phyloP scores from a whole-genome alignment of 2,113 vertebrate species.

The Microcebus ravelobensis region DNA sequence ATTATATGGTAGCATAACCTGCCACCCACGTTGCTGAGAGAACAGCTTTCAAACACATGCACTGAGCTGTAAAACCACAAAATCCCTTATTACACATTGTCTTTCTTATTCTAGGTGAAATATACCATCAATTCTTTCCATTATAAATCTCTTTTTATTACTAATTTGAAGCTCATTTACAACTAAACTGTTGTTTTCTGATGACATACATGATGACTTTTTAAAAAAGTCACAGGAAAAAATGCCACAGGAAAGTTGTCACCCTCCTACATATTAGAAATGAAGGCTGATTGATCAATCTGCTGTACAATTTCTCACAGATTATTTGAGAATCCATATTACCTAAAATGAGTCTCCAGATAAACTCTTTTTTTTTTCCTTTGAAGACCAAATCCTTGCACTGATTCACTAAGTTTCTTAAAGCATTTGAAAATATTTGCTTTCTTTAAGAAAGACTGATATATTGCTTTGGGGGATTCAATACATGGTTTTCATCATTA shows the following conservation, averaged over 20 bases:
- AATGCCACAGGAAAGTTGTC: constrained; percentile 60
- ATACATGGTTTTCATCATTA: constrained; percentile 53
- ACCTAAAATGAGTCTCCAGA: constrained; percentile 75
- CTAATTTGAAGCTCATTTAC: constrained; percentile 80
- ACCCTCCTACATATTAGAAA: constrained; percentile 73
- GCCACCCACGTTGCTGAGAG: constrained; percentile 99
- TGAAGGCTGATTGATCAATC: constrained; percentile 67
- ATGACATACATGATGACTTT: constrained; percentile 77
- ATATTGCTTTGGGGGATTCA: constrained; percentile 51
- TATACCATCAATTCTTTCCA: constrained; percentile 84
- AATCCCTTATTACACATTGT: constrained; percentile 96
- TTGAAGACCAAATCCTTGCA: constrained; percentile 60
- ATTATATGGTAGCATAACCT: constrained; percentile 95
- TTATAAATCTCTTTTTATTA: constrained; percentile 83
- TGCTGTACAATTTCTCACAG: constrained; percentile 42
- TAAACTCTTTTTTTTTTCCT: not conserved
- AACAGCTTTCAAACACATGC: constrained; percentile 95
- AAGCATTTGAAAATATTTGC: constrained; percentile 63
- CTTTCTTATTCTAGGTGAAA: constrained; percentile 93
- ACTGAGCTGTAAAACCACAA: constrained; percentile 97
- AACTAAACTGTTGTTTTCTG: constrained; percentile 78
- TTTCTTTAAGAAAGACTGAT: constrained; percentile 60
- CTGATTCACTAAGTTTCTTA: constrained; percentile 61
- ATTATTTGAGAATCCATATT: constrained; percentile 56
- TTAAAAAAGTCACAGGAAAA: constrained; percentile 61